phyloP scores from a whole-genome alignment of 2,888 invertebrate species.

The Drosophila tanythrix region DNA sequence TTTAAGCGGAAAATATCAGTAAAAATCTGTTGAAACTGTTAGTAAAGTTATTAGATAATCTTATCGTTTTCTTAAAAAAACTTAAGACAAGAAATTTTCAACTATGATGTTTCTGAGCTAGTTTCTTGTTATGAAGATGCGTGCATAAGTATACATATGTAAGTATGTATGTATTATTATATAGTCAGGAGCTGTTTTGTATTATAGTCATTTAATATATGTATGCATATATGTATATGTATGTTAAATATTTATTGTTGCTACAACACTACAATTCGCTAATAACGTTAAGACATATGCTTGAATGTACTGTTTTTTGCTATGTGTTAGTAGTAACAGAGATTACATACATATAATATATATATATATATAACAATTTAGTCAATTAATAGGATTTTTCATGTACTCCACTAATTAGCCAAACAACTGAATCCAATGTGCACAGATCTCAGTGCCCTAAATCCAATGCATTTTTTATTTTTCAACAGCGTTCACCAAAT shows the following conservation, averaged over 20 bases:
- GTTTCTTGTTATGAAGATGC: constrained; percentile 4
- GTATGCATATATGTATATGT: constrained; percentile 28
- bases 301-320: constrained; percentile 28
- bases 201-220: constrained; percentile 22
- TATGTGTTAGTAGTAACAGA: constrained; percentile 32
- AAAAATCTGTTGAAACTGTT: not conserved
- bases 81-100: not conserved
- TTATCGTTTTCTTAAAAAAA: not conserved
- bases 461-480: constrained; percentile 5
- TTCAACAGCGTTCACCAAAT: constrained; percentile 17
- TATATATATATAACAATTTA: constrained; percentile 40
- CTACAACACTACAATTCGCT: constrained; percentile 57
- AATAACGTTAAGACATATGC: constrained; percentile 53
- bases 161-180: not conserved
- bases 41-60: not conserved
- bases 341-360: constrained; percentile 2
- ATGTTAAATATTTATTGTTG: constrained; percentile 40
- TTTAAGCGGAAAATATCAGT: constrained; percentile 8
- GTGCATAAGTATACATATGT: constrained; percentile 30
- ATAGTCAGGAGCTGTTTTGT: constrained; percentile 13
- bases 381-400: constrained; percentile 8
- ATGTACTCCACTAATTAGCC: constrained; percentile 8
- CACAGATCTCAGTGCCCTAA: constrained; percentile 18
- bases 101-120: not conserved
- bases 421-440: constrained; percentile 28